Evolutionary conservation across 2,797 vertebrate genomes (phyloP), one percentile per base, ranked within the genome.

Genomic region (Anisognathus igniventris): DNA sequence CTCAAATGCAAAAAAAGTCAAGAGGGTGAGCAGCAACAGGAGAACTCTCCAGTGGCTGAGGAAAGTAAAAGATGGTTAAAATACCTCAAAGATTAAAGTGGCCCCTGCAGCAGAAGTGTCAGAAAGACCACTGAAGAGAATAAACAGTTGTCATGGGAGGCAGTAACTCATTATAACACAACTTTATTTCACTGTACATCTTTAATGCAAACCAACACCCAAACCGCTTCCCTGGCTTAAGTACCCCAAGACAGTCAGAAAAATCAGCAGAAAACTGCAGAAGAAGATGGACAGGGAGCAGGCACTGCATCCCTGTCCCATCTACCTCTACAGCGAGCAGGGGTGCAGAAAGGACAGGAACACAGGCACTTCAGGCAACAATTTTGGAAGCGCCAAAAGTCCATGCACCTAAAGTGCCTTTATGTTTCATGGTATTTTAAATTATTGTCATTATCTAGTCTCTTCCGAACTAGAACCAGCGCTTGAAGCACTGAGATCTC

Each of bases 51-150:
- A 54, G 57, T 23, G 10, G 15, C 58, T 90, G 60, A 73, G 72
- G 73, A 91, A 88, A 83, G 39, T 54, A 67, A 74, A 95, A 85
- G 74, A 60, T 86, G 10, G 54, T 75, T 90, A 65, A 89, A 86
- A 84, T 20, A 5, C 56, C 83, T 68, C 2, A 4, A 82, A 88
- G 40, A 51, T 53, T 85, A 88, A 93, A 94, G 77, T 5, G 4
- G 22, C 23, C 54, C 83, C 54, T 64, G 48, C 3, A 39, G 48
- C 3, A 39, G 53, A 89, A 79, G 53, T 2, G 7, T 62, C 50
- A 72, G 54, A 77, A 91, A 88, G 35, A 73, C 24, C 10, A 3
- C 13, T 40, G 50, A 92, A 53, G 27, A 56, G 40, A 24, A 80
- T 47, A 79, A 92, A 93, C 14, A 28, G 47, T 77, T 86, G 65